Base-by-base conservation (phyloP, 2,888 invertebrate species). In the Geotrupes spiniger region DNA sequence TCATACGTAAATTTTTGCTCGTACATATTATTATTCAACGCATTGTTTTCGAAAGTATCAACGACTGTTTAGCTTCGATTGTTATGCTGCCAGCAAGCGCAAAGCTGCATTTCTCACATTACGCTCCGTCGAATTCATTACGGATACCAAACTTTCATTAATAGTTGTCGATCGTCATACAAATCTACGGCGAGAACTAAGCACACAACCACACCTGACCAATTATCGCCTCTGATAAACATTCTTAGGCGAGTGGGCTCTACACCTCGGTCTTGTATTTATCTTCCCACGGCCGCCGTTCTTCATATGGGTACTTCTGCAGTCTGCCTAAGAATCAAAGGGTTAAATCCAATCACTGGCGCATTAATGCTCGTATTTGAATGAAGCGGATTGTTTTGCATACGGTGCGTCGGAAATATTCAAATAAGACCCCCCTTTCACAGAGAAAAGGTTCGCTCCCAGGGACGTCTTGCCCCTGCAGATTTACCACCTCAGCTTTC, bases 191-290 rank as follows among this genome's bases (percentile, higher is more conserved):
- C 33, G 8, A 42, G 31, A 42, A 29, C 43, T 46, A 29, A 46
- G 54, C 49, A 49, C 47, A 54, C 49, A 58, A 49, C 62, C 63
- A 62, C 63, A 64, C 64, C 64, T 64, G 64, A 62, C 61, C 64
- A 64, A 63, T 64, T 63, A 64, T 63, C 62, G 58, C 60, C 53
- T 59, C 54, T 61, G 62, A 62, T 62, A 48, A 62, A 60, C 60
- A 62, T 62, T 62, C 56, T 46, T 48, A 46, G 42, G 49, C 50
- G 58, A 60, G 59, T 59, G 62, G 59, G 60, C 54, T 49, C 51
- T 51, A 48, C 48, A 49, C 46, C 42, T 51, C 33, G 36, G 51
- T 51, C 42, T 46, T 47, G 45, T 61, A 58, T 61, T 59, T 61
- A 53, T 50, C 61, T 61, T 61, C 61, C 61, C 61, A 61, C 61